Base-by-base conservation (phyloP, 1,140 invertebrate species). In the Drosophila lacteicornis region DNA sequence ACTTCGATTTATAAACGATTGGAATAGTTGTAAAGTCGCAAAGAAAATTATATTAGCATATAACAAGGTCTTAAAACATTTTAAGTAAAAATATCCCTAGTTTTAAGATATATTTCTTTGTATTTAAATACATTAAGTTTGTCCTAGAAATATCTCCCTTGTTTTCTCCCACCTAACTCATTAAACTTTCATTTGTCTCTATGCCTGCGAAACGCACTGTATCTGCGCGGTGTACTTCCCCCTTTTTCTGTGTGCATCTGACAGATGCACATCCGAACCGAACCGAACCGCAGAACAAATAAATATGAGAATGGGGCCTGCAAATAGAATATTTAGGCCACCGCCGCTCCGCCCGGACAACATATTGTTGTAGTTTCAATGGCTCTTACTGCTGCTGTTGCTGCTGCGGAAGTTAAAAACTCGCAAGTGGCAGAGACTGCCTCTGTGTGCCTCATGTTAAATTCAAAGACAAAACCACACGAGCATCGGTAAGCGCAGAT, bases 261-360 rank as follows among this genome's bases (percentile, higher is more conserved):
- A 71, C 69, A 73, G 69, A 60, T 73, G 67, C 67, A 73, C 33
- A 36, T 36, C 33, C 33, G 33, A 36, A 25, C 36, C 58, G 49
- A 43, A 49, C 36, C 58, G 49, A 38, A 49, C 36, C 53, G 38
- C 70, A 55, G 71, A 75, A 75, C 71, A 75, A 75, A 75, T 75
- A 75, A 75, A 75, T 75, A 75, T 56, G 71, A 51, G 68, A 60
- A 73, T 60, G 68, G 38, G 70, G 58, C 22, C 71, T 75, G 70
- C 71, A 75, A 62, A 75, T 75, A 75, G 70, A 75, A 63, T 75
- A 75, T 75, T 75, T 75, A 75, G 71, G 71, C 71, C 71, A 75
- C 17, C 53, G n/a, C 13, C 53, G 55, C 36, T 43, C 70, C 53
- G 55, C 22, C 70, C 71, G 58, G 58, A 63, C 46, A 59, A 60